Conservation (phyloP, 1,140 invertebrate species). For the Camponotus vicinus region DNA sequence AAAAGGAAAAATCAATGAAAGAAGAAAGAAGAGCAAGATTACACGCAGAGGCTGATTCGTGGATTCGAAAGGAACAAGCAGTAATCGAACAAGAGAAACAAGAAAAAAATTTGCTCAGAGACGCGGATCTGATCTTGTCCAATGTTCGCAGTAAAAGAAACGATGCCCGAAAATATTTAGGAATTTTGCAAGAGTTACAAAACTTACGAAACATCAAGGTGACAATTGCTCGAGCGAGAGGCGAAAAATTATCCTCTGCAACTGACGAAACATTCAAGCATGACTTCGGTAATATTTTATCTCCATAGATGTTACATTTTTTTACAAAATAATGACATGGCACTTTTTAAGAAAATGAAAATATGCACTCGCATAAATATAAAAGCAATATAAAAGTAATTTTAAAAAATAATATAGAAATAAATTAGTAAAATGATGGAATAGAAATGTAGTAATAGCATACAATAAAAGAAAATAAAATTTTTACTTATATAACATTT, state of each 20-base stretch:
- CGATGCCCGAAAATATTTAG: slow-evolving; percentile 89
- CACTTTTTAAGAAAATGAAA: background rate
- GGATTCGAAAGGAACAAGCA: slow-evolving; percentile 88
- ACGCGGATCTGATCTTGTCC: slow-evolving; percentile 90
- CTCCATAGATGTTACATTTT: background rate
- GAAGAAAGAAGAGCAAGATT: slow-evolving; percentile 82
- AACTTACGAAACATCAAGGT: slow-evolving; percentile 88
- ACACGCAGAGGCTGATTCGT: slow-evolving; percentile 87
- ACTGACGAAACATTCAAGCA: slow-evolving; percentile 83
- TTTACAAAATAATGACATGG: background rate
- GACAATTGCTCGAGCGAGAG: slow-evolving; percentile 88
- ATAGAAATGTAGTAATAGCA: background rate
- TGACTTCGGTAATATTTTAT: slow-evolving; percentile 78
- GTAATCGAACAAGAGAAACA: slow-evolving; percentile 88
- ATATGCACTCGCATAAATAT: background rate
- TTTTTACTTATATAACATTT: background rate
- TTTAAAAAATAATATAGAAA: slow-evolving; percentile 35
- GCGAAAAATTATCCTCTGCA: slow-evolving; percentile 85
- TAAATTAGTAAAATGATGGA: background rate
- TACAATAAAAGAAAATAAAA: background rate
- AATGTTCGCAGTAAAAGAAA: slow-evolving; percentile 90
- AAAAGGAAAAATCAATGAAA: slow-evolving; percentile 82
- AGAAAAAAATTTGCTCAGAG: slow-evolving; percentile 89
- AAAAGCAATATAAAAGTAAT: slow-evolving; percentile 36
- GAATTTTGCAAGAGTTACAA: slow-evolving; percentile 88